Base-by-base conservation (phyloP, 1,140 invertebrate genomes). In the Paraescarpia echinospica region DNA sequence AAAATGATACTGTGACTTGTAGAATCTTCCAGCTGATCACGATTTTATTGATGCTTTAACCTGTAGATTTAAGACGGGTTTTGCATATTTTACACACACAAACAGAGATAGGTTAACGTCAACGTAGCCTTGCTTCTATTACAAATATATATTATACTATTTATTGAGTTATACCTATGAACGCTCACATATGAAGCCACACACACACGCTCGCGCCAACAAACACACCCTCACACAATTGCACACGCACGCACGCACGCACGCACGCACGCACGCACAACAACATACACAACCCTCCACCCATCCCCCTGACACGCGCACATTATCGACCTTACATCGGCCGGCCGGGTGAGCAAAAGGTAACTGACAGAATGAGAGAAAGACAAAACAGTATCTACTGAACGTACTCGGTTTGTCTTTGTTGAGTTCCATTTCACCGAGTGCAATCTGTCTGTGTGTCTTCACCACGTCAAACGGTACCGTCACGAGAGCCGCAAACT, bases 381-480 rank as follows among this genome's bases (percentile, higher is more conserved):
- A 12, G 59, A 77, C 59, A 18, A 77, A 77, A 18, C 9, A 77
- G 22, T 22, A 31, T 77, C 14, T 31, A 18, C 22, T 77, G 14
- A 77, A 77, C 59, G 12, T 77, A 77, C 59, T 18, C 27, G 59
- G 59, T 27, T 35, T 34, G 33, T 34, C 18, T n/a, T 91, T 91
- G 9, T 14, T 34, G 90, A 91, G 33, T 14, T 91, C 92, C 33
- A 33, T 48, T 97, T 98, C 98, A 51, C 99, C 99, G 94, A 99
- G 97, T 96, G 99, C 98, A 95, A 99, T 99, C 97, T 99, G 99
- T 94, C 98, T 97, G 95, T 99, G 95, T 12, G 99, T 99, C 97
- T 99, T 99, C 0, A 99, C 98, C 8, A 99, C 99, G 96, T 99
- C 99, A 97, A 99, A 99, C 35, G 99, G 99, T 93, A 98, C 97